phyloP scores from a whole-genome alignment of 2,113 vertebrate genomes.

The Cygnus atratus region DNA sequence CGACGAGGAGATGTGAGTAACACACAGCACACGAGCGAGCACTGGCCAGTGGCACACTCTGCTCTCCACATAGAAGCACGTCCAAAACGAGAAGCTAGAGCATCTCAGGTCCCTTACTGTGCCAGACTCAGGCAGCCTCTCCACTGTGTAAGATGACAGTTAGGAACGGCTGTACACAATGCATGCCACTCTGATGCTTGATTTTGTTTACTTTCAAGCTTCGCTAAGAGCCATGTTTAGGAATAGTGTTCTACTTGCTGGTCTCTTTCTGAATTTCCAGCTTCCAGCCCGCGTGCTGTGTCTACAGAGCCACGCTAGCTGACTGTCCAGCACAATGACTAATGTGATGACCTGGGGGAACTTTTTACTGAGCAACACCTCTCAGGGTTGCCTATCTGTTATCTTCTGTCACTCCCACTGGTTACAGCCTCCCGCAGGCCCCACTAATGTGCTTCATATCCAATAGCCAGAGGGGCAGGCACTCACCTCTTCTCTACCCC shows the following conservation, averaged over 20 bases:
- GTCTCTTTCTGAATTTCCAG: not conserved
- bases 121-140: not conserved
- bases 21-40: not conserved
- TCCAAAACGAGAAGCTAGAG: not conserved
- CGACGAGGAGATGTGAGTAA: accelerated
- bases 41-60: accelerated
- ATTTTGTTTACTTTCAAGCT: not conserved
- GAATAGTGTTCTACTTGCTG: not conserved
- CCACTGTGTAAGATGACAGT: accelerated
- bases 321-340: not conserved
- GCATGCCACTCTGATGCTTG: accelerated
- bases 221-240: not conserved
- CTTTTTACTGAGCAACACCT: not conserved
- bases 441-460: not conserved
- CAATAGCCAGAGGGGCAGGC: not conserved
- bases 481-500: not conserved
- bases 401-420: not conserved
- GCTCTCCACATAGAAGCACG: not conserved
- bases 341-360: not conserved
- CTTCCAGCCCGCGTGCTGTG: accelerated
- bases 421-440: not conserved
- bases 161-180: not conserved
- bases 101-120: not conserved
- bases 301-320: not conserved
- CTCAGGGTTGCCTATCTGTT: not conserved